Evolutionary conservation across 2,888 invertebrate species (phyloP), one percentile per base, ranked within the genome.

Genomic region (Carpatolechia fugitivella): DNA sequence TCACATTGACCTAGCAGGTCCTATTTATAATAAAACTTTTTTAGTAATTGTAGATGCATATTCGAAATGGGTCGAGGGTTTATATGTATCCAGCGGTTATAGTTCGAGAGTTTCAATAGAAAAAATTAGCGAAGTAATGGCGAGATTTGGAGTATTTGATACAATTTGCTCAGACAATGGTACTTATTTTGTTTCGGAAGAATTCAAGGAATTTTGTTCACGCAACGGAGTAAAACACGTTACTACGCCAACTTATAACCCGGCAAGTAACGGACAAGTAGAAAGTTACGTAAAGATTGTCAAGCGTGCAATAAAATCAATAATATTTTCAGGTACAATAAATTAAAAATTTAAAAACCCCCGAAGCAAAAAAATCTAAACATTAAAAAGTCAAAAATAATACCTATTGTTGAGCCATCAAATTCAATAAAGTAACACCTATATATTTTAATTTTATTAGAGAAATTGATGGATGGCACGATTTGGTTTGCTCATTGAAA

Each of bases 211-310:
- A 0, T 63, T 61, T 51, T 62, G 61, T 38, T 4, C 10, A 20
- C 5, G 40, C 5, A 65, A 62, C 16, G 62, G 60, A 18, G 61
- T 61, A n/a, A 16, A 24, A 7, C 58, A 62, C 33, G 1, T 60
- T 4, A 60, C 60, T 1, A 47, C 62, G 0, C 62, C 62, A 3
- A 38, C 57, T 4, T 62, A 60, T 18, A 56, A 59, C 13, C 61
- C 60, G 3, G 48, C 57, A 1, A 60, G 61, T 40, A 63, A 65
- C 29, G 64, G 60, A 0, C 60, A 61, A 36, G 60, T 60, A 1
- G 58, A 65, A 49, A 61, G 56, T 40, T 40, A 40, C 14, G 52
- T 52, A 8, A 52, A 52, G n/a, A 52, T 52, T 30, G 20, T 53
- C 0, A 47, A 53, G 8, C 14, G 14, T 13, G 46, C 46, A 6